Percentiles rank a stretch among this genome's conserved stretches.
phyloP scores from a whole-genome alignment of 2,797 vertebrate species.

The Myotis vivesi region DNA sequence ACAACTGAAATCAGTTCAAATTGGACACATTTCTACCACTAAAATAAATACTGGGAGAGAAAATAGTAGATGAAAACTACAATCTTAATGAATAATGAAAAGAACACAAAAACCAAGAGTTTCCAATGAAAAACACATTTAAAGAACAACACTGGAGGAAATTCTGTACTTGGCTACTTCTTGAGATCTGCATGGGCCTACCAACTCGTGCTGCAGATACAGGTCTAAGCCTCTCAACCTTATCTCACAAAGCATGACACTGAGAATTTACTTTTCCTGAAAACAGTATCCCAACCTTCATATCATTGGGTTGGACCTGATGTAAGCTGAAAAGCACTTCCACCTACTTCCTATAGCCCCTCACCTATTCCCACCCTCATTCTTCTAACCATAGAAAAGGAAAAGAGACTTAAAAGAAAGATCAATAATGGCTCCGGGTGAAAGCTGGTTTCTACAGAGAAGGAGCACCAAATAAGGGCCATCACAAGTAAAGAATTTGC shows the following conservation, averaged over 20 bases:
- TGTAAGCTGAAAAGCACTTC: neutral
- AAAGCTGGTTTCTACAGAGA: neutral
- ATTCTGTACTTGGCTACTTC: neutral
- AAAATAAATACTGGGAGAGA: neutral
- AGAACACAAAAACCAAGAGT: neutral
- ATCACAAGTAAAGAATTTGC: neutral
- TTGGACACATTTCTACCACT: neutral
- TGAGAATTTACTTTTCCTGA: neutral
- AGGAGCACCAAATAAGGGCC: neutral
- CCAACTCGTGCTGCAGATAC: neutral
- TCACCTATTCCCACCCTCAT: neutral
- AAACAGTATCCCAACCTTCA: neutral
- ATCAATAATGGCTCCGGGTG: neutral
- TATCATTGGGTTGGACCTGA: neutral
- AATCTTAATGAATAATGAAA: neutral
- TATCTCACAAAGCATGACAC: neutral
- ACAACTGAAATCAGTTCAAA: neutral
- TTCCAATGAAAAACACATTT: neutral
- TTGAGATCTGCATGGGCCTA: neutral
- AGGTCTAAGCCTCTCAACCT: neutral
- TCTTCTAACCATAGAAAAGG: neutral
- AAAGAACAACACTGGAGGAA: neutral
- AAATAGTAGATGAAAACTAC: neutral
- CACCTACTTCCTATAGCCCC: neutral
- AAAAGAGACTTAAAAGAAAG: neutral